A percentile compares a stretch with the other conserved stretches of the same genome.
Conservation (phyloP, 2,113 vertebrate genomes). For the Sterna hirundo region DNA sequence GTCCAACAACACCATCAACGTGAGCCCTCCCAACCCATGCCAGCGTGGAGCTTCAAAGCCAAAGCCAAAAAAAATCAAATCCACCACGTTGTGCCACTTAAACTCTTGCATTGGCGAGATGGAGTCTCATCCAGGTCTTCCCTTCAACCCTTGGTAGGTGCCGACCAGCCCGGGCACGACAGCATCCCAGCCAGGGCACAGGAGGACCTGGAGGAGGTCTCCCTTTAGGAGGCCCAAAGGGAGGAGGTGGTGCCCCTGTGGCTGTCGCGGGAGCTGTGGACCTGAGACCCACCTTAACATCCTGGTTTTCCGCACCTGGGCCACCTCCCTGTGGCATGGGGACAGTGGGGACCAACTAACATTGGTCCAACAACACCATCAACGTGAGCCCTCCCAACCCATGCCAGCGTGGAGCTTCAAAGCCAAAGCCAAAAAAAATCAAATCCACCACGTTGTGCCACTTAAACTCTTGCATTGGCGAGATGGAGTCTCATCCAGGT, state of each 20-base stretch:
- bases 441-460: fast-evolving
- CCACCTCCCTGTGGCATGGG: neutral
- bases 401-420: neutral
- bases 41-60: neutral
- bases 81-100: too few relatives aligned
- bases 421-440: neutral
- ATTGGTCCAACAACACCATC: fast-evolving
- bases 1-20: fast-evolving
- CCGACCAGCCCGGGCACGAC: too few relatives aligned
- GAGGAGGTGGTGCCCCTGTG: fast-evolving
- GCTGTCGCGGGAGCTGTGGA: neutral
- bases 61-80: too few relatives aligned
- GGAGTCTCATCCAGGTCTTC: too few relatives aligned
- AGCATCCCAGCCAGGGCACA: too few relatives aligned
- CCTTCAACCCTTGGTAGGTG: too few relatives aligned
- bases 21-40: neutral
- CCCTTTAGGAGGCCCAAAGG: too few relatives aligned
- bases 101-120: too few relatives aligned
- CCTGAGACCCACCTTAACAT: neutral
- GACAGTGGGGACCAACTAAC: neutral
- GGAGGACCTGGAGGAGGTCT: too few relatives aligned
- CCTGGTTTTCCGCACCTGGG: neutral
- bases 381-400: fast-evolving
- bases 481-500: fast-evolving
- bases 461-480: fast-evolving